Evolutionary conservation across 2,113 vertebrate species (phyloP).

Genomic region (Hiodon alosoides): DNA sequence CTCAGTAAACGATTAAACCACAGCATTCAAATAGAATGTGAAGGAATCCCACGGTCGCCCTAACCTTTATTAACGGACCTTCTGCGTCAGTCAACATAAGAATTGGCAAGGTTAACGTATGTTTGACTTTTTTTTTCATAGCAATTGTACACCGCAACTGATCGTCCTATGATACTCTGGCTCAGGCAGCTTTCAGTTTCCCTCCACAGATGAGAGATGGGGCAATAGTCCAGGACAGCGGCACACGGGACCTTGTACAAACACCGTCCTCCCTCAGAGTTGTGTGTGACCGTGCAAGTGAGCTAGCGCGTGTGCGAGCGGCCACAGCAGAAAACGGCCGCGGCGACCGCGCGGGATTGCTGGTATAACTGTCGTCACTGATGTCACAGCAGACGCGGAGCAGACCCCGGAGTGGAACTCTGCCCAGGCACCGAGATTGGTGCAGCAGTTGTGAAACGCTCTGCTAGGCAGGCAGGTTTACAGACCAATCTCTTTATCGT

Average conservation of each 20-base stretch:
- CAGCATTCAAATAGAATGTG: too few species aligned
- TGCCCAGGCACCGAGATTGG: slow-evolving; percentile 4
- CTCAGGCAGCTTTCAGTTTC: background rate
- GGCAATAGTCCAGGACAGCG: background rate
- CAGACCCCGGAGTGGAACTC: background rate
- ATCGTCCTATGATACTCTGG: background rate
- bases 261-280: too few species aligned
- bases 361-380: too few species aligned
- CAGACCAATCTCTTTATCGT: background rate
- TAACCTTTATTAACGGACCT: too few species aligned
- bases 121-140: background rate
- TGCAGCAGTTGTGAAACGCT: background rate
- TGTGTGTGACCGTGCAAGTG: background rate
- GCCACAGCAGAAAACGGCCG: too few species aligned
- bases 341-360: too few species aligned
- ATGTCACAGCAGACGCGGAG: too few species aligned
- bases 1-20: too few species aligned
- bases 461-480: background rate
- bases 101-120: background rate
- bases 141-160: background rate
- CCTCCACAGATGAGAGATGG: background rate
- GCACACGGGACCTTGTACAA: too few species aligned
- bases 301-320: too few species aligned
- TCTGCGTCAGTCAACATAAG: background rate
- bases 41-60: too few species aligned